These are phyloP conservation scores for Conchocele bisecta DNA, from an alignment of 2,888 invertebrate genomes.

Conservation along the genomic window DNA sequence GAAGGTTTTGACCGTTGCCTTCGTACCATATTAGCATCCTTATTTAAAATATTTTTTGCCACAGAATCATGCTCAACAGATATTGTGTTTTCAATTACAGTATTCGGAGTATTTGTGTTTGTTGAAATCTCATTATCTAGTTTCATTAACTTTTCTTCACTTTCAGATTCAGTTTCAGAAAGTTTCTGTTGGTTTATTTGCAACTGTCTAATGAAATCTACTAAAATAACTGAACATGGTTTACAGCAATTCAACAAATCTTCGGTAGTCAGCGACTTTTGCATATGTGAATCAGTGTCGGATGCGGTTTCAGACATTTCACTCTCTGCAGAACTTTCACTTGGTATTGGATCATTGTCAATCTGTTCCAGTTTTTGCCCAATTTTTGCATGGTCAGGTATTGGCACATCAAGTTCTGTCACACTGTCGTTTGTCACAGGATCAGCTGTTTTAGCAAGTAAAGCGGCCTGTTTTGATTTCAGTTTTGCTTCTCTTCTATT, in stretches of 20 bases:
- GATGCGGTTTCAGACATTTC: not conserved
- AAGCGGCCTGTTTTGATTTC: slow-evolving; percentile 24
- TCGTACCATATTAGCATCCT: too few relatives aligned
- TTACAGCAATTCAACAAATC: slow-evolving; percentile 45
- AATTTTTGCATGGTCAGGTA: not conserved
- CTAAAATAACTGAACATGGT: slow-evolving; percentile 68
- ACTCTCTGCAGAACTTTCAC: not conserved
- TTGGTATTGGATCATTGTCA: not conserved
- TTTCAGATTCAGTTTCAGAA: slow-evolving; percentile 28
- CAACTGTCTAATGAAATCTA: slow-evolving; percentile 73
- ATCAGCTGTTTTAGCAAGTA: not conserved
- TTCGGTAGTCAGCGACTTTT: slow-evolving; percentile 13
- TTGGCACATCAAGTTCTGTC: not conserved
- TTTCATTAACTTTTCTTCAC: too few relatives aligned
- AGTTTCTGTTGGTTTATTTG: too few relatives aligned
- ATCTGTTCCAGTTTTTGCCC: not conserved
- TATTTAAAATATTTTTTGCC: not conserved
- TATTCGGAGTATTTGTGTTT: not conserved
- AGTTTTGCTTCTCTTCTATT: slow-evolving; percentile 60
- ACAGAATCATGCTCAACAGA: not conserved
- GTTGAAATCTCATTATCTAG: not conserved
- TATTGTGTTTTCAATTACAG: not conserved
- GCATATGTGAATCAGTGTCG: not conserved
- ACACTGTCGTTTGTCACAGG: not conserved
- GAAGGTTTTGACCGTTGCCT: too few relatives aligned